phyloP scores from a whole-genome alignment of 1,140 invertebrate genomes.

The Ericerus pela region DNA sequence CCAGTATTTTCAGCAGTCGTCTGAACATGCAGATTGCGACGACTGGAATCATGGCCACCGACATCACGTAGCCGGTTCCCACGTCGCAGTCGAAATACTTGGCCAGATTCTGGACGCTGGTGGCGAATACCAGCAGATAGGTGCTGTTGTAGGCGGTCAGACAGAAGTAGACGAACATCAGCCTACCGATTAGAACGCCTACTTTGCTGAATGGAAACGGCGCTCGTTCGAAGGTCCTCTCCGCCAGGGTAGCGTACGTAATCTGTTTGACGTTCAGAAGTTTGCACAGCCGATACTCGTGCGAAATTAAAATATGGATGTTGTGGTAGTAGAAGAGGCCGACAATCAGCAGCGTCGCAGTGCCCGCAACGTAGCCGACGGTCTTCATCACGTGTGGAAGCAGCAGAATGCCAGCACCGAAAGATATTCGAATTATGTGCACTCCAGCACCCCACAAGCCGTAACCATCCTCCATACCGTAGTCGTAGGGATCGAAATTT shows the following conservation, averaged over 20 bases:
- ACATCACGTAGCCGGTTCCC: constrained; percentile 27
- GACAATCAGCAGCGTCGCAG: constrained; percentile 26
- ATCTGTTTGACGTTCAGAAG: constrained; percentile 46
- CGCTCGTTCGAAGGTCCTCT: constrained; percentile 49
- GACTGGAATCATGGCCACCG: constrained; percentile 43
- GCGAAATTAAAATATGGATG: constrained; percentile 33
- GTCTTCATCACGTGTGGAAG: constrained; percentile 37
- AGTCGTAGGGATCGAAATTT: constrained; percentile 42
- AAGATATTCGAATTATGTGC: constrained; percentile 34
- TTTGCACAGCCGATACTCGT: constrained; percentile 52
- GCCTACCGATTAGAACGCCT: constrained; percentile 41
- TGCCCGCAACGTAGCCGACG: constrained; percentile 34
- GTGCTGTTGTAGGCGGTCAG: constrained; percentile 75
- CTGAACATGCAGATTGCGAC: constrained; percentile 49
- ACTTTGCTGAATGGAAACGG: constrained; percentile 30
- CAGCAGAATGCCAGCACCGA: constrained; percentile 40
- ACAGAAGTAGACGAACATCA: constrained; percentile 50
- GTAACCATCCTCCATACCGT: constrained; percentile 47
- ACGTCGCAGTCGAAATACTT: constrained; percentile 37
- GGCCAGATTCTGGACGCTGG: constrained; percentile 51
- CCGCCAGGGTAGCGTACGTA: constrained; percentile 50
- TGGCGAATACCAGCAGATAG: constrained; percentile 70
- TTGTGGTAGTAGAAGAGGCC: constrained; percentile 21
- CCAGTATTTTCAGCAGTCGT: constrained; percentile 53
- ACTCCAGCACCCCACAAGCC: constrained; percentile 40